Base-by-base conservation (phyloP, 2,797 vertebrate species). In the Gadopsis bispinosus region DNA sequence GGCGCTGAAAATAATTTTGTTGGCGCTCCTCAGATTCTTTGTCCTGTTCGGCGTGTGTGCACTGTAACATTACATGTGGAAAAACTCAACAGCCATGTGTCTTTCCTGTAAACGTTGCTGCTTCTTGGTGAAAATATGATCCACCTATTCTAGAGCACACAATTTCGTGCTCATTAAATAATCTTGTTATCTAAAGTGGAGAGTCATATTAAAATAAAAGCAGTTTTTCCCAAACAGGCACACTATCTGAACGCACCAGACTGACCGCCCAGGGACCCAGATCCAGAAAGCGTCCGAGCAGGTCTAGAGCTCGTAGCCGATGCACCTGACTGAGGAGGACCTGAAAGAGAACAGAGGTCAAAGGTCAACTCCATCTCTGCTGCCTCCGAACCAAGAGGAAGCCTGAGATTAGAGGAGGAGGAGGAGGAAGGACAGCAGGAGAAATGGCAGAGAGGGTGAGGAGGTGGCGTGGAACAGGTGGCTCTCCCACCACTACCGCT, bases 231-330 rank as follows among this genome's bases (percentile, higher is more conserved):
- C n/a, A 62, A 69, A 43, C 35, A 53, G 50, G 13, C 4, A 45
- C 4, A 37, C 20, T 6, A 43, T 33, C 14, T 67, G 2, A 65
- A 83, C 96, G 0, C 66, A 99, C 98, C 97, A 99, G 92, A 89
- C 98, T 99, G 75, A 99, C 98, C 0, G 98, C 98, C 98, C 98
- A 99, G 48, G 98, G 98, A 8, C 98, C 98, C 82, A 99, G 94
- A 93, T 99, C 98, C 94, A 99, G 86, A 86, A 99, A 99, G n/a
- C 96, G 93, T 1, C 98, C 98, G 22, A 99, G 95, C 88, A 99
- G 89, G 81, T 99, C 97, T 47, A 99, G 93, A 9, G 98, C 98
- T 62, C 98, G 91, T 74, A 99, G 94, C 39, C 98, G 96, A 87
- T 99, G 98, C 66, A 99, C 98, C 87, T 99, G 98, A 90, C 98